Conservation (phyloP, 2,888 invertebrate species). For the Dynastes hyllus region DNA sequence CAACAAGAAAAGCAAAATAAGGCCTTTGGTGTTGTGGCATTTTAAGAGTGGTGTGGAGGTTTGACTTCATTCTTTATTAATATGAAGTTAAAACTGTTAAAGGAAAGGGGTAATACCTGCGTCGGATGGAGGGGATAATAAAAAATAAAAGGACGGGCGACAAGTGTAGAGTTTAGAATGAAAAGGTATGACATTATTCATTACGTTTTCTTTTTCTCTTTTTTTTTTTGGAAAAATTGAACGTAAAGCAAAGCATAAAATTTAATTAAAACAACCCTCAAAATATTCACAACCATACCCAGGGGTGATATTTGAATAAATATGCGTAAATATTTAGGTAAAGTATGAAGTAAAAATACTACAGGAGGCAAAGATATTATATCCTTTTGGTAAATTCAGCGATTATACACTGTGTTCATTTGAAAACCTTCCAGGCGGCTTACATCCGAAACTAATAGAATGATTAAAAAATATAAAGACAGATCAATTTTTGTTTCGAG, state of each 20-base stretch:
- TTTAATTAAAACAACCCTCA: slow-evolving; percentile 33
- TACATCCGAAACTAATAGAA: too few species aligned
- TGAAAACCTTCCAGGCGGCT: too few species aligned
- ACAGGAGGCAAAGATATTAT: not conserved
- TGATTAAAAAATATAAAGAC: too few species aligned
- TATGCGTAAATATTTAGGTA: slow-evolving; percentile 30
- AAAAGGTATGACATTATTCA: slow-evolving; percentile 21
- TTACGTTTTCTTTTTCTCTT: not conserved
- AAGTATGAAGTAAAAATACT: slow-evolving; percentile 1
- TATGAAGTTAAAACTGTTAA: slow-evolving; percentile 38
- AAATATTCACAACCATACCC: slow-evolving; percentile 1
- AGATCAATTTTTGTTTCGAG: too few species aligned
- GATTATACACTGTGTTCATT: too few species aligned
- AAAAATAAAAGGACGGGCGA: slow-evolving; percentile 10
- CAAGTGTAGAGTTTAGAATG: not conserved
- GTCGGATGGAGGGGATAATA: not conserved
- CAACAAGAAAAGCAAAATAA: slow-evolving; percentile 29
- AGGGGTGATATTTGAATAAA: slow-evolving; percentile 16
- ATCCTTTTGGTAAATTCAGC: slow-evolving; percentile 22
- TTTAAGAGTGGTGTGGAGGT: not conserved
- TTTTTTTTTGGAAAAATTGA: slow-evolving; percentile 12
- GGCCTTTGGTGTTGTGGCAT: slow-evolving; percentile 17
- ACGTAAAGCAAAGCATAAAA: slow-evolving; percentile 32
- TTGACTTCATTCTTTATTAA: slow-evolving; percentile 29
- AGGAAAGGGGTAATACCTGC: not conserved